These are phyloP conservation scores for Pangasius krempfi DNA, from an alignment of 2,797 vertebrate species.

Conservation along the genomic window DNA sequence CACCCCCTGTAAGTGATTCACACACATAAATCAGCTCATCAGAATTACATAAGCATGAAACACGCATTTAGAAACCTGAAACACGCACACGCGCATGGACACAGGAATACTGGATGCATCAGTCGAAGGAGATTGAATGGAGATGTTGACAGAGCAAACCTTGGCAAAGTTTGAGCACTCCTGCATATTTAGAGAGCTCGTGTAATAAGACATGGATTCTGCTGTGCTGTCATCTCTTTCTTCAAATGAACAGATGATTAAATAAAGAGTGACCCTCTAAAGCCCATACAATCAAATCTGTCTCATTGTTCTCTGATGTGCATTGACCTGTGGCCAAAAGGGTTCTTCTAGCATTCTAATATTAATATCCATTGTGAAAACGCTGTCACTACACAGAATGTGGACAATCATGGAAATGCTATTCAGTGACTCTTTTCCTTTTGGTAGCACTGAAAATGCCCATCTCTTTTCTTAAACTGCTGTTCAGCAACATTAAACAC, in stretches of 20 bases:
- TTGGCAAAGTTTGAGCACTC: slow-evolving; percentile 29
- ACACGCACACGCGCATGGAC: neutral
- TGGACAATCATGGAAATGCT: neutral
- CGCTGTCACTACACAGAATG: neutral
- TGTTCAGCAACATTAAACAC: slow-evolving; percentile 2
- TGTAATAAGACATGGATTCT: slow-evolving; percentile 27
- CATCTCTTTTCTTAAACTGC: slow-evolving; percentile 21
- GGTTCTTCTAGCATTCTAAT: neutral
- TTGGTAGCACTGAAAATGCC: neutral
- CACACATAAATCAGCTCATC: slow-evolving; percentile 23
- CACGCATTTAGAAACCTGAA: slow-evolving; percentile 30
- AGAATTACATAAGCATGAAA: slow-evolving; percentile 22
- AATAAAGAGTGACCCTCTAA: slow-evolving; percentile 17
- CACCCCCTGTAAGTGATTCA: slow-evolving; percentile 39
- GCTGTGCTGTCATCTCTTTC: slow-evolving; percentile 16
- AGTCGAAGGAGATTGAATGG: slow-evolving; percentile 7
- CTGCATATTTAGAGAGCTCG: slow-evolving; percentile 28
- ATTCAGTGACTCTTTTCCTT: neutral
- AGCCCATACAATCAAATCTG: slow-evolving; percentile 39
- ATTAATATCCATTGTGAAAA: slow-evolving; percentile 20
- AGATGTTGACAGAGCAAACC: slow-evolving; percentile 20
- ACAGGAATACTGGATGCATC: neutral
- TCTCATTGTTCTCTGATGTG: neutral
- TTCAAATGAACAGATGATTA: slow-evolving; percentile 36
- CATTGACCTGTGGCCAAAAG: neutral